Base-by-base conservation (phyloP, 1,140 invertebrate species). In the Andricus grossulariae region DNA sequence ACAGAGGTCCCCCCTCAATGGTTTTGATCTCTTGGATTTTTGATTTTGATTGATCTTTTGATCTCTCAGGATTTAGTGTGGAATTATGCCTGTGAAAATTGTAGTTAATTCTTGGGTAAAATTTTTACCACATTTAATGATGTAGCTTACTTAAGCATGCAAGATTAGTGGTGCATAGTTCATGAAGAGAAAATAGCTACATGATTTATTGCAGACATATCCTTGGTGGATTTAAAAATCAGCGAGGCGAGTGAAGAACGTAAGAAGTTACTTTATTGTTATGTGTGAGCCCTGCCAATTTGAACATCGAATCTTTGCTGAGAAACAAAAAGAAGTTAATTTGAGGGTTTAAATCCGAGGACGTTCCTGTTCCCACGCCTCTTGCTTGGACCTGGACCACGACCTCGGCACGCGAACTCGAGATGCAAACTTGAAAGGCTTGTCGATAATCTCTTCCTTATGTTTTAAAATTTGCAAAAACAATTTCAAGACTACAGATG, bases 331-430 rank as follows among this genome's bases (percentile, higher is more conserved):
- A 81, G 78, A 50, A 83, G 79, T 85, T 85, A 87, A 85, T 84
- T 86, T 80, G 82, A 76, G 79, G 80, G 75, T 86, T 86, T 83
- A 81, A 83, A 82, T 51, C 55, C 71, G 70, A 75, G 60, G 80
- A 85, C 80, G 82, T 82, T 84, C 77, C 71, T 81, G 84, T 88
- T 88, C 86, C 86, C 86, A 87, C 84, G 84, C 82, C 83, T 83
- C 75, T 76, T 80, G 74, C 60, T 8, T 55, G 76, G 71, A 78
- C 74, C 80, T 55, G 76, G 71, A 78, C 74, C 80, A 72, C 77
- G 86, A 86, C 82, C 82, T 84, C 81, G 78, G 78, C 82, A 86
- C 86, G 84, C 85, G 80, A 85, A 80, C 78, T 50, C 72, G n/a
- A 66, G 25, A 54, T 66, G 71, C 50, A 32, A 78, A 72, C 77